Conservation (phyloP, 2,113 vertebrate species). For the Pseudolaguvia tuberculata region DNA sequence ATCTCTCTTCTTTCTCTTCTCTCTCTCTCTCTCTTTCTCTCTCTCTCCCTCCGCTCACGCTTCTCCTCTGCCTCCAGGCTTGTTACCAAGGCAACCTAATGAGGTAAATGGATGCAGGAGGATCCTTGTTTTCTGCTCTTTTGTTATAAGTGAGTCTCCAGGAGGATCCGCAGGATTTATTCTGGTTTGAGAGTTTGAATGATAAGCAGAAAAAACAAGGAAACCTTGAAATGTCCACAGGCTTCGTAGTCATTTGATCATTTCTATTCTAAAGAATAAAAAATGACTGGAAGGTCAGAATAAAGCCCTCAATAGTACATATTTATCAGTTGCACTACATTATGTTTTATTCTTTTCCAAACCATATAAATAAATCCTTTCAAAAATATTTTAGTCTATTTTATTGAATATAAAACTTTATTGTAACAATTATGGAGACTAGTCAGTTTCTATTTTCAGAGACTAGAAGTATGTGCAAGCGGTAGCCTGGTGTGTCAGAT, state of each 20-base stretch:
- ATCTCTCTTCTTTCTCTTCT: constrained; percentile 9
- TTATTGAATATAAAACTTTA: no score
- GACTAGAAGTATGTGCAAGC: no score
- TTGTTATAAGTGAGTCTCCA: constrained; percentile 7
- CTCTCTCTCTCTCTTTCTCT: constrained; percentile 7
- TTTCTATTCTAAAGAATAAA: no score
- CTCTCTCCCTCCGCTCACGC: constrained; percentile 49
- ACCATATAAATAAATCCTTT: no score
- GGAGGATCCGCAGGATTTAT: background rate
- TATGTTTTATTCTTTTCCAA: no score
- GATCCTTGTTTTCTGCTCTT: constrained; percentile 62
- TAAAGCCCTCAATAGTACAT: no score
- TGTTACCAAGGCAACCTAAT: constrained; percentile 73
- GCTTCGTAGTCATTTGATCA: background rate
- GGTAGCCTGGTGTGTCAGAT: no score
- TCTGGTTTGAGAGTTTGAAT: background rate
- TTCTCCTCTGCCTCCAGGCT: constrained; percentile 64
- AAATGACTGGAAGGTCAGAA: no score
- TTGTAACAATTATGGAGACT: background rate
- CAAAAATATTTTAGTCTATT: no score
- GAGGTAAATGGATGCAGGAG: constrained; percentile 70
- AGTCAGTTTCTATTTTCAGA: background rate
- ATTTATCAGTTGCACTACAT: no score
- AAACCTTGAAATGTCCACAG: background rate
- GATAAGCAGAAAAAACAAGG: background rate